phyloP scores from a whole-genome alignment of 2,797 vertebrate species.

The Falco peregrinus region DNA sequence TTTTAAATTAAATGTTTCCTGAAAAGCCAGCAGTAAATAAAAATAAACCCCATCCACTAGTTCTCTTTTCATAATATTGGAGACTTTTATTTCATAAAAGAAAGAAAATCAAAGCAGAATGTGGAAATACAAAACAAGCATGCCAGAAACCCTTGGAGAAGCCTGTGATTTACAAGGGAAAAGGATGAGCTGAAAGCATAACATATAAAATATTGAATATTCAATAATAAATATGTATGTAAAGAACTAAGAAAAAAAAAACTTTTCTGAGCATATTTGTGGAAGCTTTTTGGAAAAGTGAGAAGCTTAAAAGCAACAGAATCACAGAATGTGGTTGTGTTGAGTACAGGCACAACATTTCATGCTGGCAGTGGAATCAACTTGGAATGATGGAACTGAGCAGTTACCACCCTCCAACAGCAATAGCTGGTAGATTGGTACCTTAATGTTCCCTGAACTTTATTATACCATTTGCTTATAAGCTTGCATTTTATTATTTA shows the following conservation, averaged over 20 bases:
- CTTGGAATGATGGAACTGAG: not conserved
- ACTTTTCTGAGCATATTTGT: not conserved
- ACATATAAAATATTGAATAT: not conserved
- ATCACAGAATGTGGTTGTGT: no score
- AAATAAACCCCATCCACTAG: not conserved
- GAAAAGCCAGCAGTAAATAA: not conserved
- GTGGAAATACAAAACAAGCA: not conserved
- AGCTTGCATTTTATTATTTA: not conserved
- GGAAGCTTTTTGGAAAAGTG: not conserved
- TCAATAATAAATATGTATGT: not conserved
- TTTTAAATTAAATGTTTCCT: not conserved
- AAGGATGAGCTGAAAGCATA: not conserved
- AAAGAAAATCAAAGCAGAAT: not conserved
- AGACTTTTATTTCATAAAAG: not conserved
- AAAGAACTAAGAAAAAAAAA: not conserved
- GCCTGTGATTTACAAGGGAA: not conserved
- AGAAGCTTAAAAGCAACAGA: not conserved
- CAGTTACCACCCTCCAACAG: not conserved
- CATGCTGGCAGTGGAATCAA: not conserved
- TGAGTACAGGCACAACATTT: not conserved
- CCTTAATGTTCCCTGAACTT: not conserved
- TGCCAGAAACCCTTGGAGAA: not conserved
- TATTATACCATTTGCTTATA: not conserved
- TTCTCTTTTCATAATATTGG: not conserved
- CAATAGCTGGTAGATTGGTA: not conserved